A percentile compares a stretch with the other conserved stretches of the same genome.
phyloP scores from a whole-genome alignment of 2,113 vertebrate genomes.

The Montifringilla adamsi region DNA sequence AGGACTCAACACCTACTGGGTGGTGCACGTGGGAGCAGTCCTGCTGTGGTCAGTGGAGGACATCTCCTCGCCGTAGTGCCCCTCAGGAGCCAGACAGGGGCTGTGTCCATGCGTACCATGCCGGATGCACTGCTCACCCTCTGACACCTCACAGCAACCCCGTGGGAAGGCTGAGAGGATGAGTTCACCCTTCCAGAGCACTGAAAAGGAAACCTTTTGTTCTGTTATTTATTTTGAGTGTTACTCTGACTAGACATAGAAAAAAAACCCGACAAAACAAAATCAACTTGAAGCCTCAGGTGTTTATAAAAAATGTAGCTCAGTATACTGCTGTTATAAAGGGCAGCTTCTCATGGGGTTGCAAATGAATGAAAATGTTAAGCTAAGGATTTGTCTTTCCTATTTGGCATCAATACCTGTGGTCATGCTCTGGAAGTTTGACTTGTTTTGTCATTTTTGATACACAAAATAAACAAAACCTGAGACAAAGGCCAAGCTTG shows the following conservation, averaged over 20 bases:
- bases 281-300: neutral
- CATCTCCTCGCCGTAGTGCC: fast-evolving
- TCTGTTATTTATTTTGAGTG: neutral
- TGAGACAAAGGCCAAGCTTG: neutral
- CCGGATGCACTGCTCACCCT: neutral
- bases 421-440: neutral
- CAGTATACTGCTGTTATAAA: neutral
- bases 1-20: neutral
- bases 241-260: neutral
- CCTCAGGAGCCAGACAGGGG: neutral
- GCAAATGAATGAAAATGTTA: neutral
- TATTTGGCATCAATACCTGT: neutral
- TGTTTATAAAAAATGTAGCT: neutral
- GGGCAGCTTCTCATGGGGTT: neutral
- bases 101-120: fast-evolving
- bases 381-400: neutral
- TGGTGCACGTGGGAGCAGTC: fast-evolving
- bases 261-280: neutral
- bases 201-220: neutral
- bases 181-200: neutral
- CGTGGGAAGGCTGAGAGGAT: neutral
- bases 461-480: neutral
- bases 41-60: neutral
- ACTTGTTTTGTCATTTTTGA: neutral
- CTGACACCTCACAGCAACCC: neutral